These are phyloP conservation scores for Oreochromis aureus DNA, from an alignment of 2,113 vertebrate genomes.

Conservation along the genomic window DNA sequence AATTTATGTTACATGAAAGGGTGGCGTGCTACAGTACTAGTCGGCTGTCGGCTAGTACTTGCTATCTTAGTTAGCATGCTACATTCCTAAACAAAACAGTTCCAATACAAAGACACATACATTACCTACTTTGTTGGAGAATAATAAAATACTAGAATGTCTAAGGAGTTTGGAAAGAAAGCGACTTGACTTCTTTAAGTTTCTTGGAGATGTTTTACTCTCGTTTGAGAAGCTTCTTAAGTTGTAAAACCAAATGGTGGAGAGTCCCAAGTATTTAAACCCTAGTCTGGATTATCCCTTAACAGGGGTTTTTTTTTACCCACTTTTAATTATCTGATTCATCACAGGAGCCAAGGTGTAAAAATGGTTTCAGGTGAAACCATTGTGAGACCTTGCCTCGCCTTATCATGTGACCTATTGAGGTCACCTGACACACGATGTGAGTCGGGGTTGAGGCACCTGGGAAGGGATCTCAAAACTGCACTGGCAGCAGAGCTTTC, in stretches of 20 bases:
- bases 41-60: neutral
- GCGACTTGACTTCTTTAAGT: neutral
- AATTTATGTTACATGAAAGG: neutral
- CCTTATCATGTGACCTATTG: neutral
- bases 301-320: neutral
- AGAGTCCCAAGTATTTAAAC: neutral
- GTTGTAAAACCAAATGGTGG: neutral
- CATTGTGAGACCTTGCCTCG: neutral
- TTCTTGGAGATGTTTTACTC: neutral
- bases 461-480: neutral
- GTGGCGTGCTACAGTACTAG: neutral
- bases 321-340: neutral
- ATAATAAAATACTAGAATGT: neutral
- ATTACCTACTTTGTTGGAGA: neutral
- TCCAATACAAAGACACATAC: neutral
- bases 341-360: neutral
- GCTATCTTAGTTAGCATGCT: neutral
- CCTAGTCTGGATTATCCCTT: neutral
- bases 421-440: neutral
- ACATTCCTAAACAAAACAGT: neutral
- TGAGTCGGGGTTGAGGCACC: neutral
- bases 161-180: neutral
- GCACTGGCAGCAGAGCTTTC: neutral
- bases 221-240: neutral
- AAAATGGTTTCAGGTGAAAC: neutral